Evolutionary conservation across 2,888 invertebrate species (phyloP).

Genomic region (Mythimna vitellina): DNA sequence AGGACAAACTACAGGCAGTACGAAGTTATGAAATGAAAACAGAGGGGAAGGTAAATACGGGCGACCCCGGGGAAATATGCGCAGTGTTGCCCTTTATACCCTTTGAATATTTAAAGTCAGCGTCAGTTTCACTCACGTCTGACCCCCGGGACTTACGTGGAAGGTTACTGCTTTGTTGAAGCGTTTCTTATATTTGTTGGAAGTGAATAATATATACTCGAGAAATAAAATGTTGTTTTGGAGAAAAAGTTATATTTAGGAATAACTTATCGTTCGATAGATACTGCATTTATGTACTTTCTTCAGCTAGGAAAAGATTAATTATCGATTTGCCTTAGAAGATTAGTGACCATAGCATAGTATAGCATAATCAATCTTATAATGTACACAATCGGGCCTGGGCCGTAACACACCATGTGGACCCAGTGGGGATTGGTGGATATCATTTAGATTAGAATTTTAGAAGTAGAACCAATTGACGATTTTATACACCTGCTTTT

Average conservation of each 20-base stretch:
- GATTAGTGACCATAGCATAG: not conserved
- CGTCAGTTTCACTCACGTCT: slow-evolving; percentile 73
- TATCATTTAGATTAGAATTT: not conserved
- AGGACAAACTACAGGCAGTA: not conserved
- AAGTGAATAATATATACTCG: slow-evolving; percentile 13
- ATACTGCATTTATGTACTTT: not conserved
- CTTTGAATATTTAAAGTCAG: slow-evolving; percentile 88
- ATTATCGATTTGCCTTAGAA: not conserved
- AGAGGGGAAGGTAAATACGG: slow-evolving; percentile 71
- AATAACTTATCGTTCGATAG: not conserved
- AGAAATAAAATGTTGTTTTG: not conserved
- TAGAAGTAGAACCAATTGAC: not conserved
- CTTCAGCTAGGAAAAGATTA: not conserved
- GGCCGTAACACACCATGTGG: too few species aligned
- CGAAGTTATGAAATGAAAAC: slow-evolving; percentile 57
- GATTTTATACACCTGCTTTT: not conserved
- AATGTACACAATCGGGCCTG: too few species aligned
- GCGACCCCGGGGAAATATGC: slow-evolving; percentile 85
- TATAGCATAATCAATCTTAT: too few species aligned
- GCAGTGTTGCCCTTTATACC: slow-evolving; percentile 88
- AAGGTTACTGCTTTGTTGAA: slow-evolving; percentile 53
- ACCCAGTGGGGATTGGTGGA: not conserved
- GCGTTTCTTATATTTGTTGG: slow-evolving; percentile 35
- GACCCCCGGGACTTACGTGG: slow-evolving; percentile 60
- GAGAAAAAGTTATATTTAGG: not conserved